Evolutionary conservation across 1,140 invertebrate genomes (phyloP).

Genomic region (Drosophila repleta): DNA sequence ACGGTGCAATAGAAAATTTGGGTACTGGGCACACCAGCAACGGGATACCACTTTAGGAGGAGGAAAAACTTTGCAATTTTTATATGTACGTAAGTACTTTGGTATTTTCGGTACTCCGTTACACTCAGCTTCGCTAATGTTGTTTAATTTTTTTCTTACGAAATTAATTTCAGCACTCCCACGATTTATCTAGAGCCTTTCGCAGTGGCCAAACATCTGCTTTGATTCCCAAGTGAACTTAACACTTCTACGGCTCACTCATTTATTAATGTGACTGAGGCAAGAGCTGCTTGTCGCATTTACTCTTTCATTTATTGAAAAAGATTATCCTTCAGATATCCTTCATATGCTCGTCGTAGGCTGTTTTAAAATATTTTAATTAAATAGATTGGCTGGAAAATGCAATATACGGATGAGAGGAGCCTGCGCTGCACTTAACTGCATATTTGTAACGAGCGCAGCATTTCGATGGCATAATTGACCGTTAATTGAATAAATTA

Average conservation of each 20-base stretch:
- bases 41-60: conserved; percentile 27
- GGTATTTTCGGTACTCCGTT: not conserved
- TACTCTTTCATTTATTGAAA: not conserved
- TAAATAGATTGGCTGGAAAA: conserved; percentile 21
- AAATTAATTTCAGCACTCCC: conserved; percentile 24
- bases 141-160: not conserved
- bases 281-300: not conserved
- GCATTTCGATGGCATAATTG: conserved; percentile 48
- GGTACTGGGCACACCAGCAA: conserved; percentile 21
- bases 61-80: conserved; percentile 26
- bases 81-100: not conserved
- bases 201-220: conserved; percentile 1
- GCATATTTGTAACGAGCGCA: conserved; percentile 29
- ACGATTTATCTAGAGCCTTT: conserved; percentile 13
- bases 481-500: conserved; percentile 50
- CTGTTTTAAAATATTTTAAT: conserved; percentile 12
- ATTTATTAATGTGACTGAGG: not conserved
- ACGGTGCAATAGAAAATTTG: conserved; percentile 47
- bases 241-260: not conserved
- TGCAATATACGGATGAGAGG: conserved; percentile 42
- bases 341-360: no score
- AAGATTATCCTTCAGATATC: no score
- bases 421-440: conserved; percentile 10
- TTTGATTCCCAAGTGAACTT: not conserved
- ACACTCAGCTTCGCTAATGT: not conserved